Evolutionary conservation across 2,797 vertebrate species (phyloP), one percentile per base, ranked within the genome.

Genomic region (Margarornis squamiger): DNA sequence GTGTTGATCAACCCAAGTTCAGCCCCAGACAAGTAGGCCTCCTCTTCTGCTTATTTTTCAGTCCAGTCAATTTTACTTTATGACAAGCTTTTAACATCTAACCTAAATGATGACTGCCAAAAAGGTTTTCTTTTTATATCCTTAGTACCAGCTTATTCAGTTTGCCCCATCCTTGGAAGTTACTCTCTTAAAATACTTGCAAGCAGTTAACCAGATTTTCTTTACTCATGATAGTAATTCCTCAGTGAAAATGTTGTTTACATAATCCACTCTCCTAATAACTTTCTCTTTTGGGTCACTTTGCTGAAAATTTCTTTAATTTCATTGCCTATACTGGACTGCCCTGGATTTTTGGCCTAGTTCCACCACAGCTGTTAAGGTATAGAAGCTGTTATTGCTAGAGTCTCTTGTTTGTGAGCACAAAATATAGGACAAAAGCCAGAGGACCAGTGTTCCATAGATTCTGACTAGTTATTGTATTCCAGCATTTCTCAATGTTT

Each of bases 321-420:
- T 88, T 90, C 63, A 63, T 63, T 86, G 86, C 71, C 34, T 57
- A 14, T 15, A 81, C 26, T 34, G 49, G 62, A 27, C 45, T 93
- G 86, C 45, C 86, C 83, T 79, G 76, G 86, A 93, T 91, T 82
- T 93, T 3, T 94, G 90, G 63, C 92, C 66, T 86, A 93, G 83
- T 87, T 96, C 93, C 86, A 87, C 34, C 19, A n/a, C 57, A 88
- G 80, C 52, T 87, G 63, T 41, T 29, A 90, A 84, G 58, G 79
- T 74, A 85, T 39, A 82, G 77, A 86, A 84, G 59, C n/a, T 63
- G 45, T 67, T 91, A 74, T 6, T 63, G 58, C 66, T 74, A 45
- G 8, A 30, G 17, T 61, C 32, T 93, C 71, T 81, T 86, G 51
- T 87, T 63, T 75, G 38, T 57, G 48, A 92, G 70, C 45, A 79